Base-by-base conservation (phyloP, 1,140 invertebrate species). In the Trissolcus basalis region DNA sequence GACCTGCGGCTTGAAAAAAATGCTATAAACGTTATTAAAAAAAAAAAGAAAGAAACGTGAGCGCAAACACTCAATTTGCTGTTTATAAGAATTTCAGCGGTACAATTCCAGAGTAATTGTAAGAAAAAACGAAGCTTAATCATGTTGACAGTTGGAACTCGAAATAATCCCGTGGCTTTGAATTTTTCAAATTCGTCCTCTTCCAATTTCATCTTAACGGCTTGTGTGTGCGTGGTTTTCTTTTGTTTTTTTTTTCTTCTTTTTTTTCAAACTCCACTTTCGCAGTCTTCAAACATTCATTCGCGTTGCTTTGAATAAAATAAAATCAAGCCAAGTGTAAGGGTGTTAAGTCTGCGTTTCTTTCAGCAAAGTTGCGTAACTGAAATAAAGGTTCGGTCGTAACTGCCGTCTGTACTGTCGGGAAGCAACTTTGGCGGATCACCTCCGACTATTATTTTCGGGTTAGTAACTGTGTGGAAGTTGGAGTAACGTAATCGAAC, bases 371-470 rank as follows among this genome's bases (percentile, higher is more conserved):
- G 43, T 60, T 70, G 43, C 14, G 13, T 51, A 33, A 58, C 44
- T 47, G 16, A 59, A 63, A 64, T 58, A 64, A 48, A 58, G 53
- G 10, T 27, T 13, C 12, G 9, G 13, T 11, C 4, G 35, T 39
- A 64, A 58, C 47, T 58, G 32, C 41, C 16, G 15, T 27, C 19
- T 36, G 14, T 59, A 56, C 19, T 50, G 39, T 53, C 13, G 41
- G 39, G 41, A 53, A 53, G 19, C 19, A 53, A 72, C 43, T 63
- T 47, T 56, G 39, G n/a, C n/a, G n/a, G 67, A 63, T 63, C 68
- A 51, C 54, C 54, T 64, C 59, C 69, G 60, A 72, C 33, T 72
- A 41, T 60, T 72, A 65, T 54, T 65, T 65, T 72, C 60, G 45
- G 53, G 56, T 56, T 65, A 39, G 59, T 53, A 65, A 60, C 65